Conservation (phyloP, 2,797 vertebrate genomes). For the Nannoperca australis region DNA sequence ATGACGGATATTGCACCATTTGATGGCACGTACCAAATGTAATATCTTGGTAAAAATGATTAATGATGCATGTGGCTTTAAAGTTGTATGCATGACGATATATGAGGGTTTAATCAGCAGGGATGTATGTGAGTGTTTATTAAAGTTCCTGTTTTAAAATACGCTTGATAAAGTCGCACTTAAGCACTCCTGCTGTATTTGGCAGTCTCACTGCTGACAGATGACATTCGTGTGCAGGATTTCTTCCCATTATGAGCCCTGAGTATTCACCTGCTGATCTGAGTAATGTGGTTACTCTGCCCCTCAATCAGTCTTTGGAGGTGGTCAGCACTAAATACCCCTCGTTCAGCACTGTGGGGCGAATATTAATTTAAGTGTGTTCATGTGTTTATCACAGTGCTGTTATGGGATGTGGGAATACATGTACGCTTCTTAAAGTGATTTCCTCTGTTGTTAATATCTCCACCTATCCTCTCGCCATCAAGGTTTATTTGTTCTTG, state of each 20-base stretch:
- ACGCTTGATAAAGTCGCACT: conserved; percentile 23
- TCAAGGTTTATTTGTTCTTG: conserved; percentile 11
- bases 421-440: no score
- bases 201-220: conserved; percentile 59
- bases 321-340: conserved; percentile 77
- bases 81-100: not conserved
- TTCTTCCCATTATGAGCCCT: conserved; percentile 58
- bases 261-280: conserved; percentile 69
- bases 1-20: conserved; percentile 79
- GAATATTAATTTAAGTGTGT: conserved; percentile 59
- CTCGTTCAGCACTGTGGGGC: conserved; percentile 62
- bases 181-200: conserved; percentile 44
- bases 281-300: conserved; percentile 54
- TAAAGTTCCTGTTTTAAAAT: conserved; percentile 45
- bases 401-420: conserved; percentile 31
- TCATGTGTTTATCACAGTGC: conserved; percentile 40
- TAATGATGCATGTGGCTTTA: conserved; percentile 45
- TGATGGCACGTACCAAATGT: conserved; percentile 76
- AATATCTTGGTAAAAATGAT: conserved; percentile 66
- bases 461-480: conserved; percentile 4
- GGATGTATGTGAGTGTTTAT: conserved; percentile 29
- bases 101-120: conserved; percentile 6
- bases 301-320: conserved; percentile 49
- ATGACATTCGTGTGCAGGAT: conserved; percentile 48
- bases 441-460: conserved; percentile 35